These are phyloP conservation scores for Phaenicophaeus curvirostris DNA, from an alignment of 2,797 vertebrate species.

Conservation along the genomic window DNA sequence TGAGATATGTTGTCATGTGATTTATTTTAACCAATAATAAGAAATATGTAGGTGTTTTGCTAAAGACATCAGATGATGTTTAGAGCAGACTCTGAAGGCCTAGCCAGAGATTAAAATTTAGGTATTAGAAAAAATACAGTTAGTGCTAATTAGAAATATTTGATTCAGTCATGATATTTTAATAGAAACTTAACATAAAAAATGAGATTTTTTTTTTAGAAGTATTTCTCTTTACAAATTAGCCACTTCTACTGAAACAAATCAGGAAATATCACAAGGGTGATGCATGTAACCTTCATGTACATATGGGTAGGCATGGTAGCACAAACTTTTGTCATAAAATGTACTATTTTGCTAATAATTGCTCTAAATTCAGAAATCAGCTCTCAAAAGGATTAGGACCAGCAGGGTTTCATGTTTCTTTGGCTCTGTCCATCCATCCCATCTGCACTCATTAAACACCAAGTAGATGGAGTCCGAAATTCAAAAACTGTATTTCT, in stretches of 20 bases:
- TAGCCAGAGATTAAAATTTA: background rate
- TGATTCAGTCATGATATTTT: background rate
- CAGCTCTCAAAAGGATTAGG: background rate
- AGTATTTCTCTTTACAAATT: background rate
- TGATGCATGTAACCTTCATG: rapidly evolving
- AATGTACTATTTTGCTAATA: background rate
- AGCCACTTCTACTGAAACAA: background rate
- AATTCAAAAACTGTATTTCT: background rate
- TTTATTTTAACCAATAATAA: background rate
- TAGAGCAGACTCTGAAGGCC: background rate
- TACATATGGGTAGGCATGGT: background rate
- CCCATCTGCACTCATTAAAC: background rate
- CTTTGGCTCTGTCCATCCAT: background rate
- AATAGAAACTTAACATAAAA: background rate
- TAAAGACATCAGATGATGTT: background rate
- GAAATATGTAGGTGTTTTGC: background rate
- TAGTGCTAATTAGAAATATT: background rate
- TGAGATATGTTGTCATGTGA: background rate
- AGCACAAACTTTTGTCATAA: background rate
- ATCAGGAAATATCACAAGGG: background rate
- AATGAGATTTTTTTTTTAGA: background rate
- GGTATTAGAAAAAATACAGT: background rate
- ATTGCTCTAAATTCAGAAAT: background rate
- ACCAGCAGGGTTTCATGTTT: background rate
- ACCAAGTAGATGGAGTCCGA: background rate